A percentile compares a stretch with the other conserved stretches of the same genome.
These are phyloP conservation scores for Felis chaus DNA, from an alignment of 2,113 vertebrate genomes.

Conservation along the genomic window DNA sequence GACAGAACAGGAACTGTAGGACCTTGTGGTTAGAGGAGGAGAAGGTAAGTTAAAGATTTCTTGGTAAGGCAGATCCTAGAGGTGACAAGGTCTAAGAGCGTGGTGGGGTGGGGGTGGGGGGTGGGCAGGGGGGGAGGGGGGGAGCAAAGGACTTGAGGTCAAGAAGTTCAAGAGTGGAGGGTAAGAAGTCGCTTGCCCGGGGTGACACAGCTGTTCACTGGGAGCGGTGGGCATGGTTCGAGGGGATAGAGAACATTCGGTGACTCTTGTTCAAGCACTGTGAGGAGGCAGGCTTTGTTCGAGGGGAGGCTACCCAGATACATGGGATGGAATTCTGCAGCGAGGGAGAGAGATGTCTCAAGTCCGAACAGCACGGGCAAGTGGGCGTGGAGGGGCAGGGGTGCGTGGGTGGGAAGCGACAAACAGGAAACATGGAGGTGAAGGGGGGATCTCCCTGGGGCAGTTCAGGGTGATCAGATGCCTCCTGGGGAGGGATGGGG, in stretches of 20 bases:
- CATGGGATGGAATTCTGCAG: background rate
- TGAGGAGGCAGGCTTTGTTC: background rate
- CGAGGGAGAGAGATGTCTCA: background rate
- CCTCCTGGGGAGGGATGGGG: too few species aligned
- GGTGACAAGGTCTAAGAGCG: background rate
- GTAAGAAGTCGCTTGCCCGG: background rate
- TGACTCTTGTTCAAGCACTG: background rate
- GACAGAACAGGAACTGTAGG: background rate
- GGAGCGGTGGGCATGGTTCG: background rate
- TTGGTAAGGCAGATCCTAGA: constrained; percentile 8
- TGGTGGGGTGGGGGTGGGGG: background rate
- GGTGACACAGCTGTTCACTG: background rate
- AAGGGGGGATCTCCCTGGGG: background rate
- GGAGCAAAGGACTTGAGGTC: background rate
- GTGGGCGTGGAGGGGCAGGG: background rate
- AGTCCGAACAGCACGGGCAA: too few species aligned
- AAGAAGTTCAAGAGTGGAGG: background rate
- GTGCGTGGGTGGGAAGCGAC: background rate
- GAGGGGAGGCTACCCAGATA: background rate
- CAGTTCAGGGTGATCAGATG: background rate
- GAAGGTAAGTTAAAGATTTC: background rate
- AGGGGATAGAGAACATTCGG: background rate
- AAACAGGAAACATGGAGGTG: background rate
- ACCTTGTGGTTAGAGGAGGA: background rate
- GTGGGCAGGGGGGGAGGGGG: background rate